These are phyloP conservation scores for Engraulis encrasicolus DNA, from an alignment of 2,113 vertebrate genomes.

Conservation along the genomic window DNA sequence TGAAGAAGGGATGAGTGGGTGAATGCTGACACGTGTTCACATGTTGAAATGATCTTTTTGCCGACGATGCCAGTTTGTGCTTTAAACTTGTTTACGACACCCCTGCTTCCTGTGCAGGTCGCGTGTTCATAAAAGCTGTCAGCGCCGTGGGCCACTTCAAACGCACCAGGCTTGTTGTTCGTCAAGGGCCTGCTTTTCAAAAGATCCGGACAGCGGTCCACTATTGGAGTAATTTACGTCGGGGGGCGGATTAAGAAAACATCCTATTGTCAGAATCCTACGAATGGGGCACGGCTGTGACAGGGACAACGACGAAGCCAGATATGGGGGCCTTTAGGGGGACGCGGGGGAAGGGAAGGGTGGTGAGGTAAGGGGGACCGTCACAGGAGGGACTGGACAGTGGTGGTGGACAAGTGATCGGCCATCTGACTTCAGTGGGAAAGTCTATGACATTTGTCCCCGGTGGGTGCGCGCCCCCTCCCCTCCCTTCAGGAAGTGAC, in stretches of 20 bases:
- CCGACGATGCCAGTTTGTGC: neutral
- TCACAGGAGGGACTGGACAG: neutral
- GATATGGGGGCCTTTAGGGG: slow-evolving; percentile 12
- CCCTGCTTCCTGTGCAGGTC: slow-evolving; percentile 26
- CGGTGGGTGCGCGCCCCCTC: no score
- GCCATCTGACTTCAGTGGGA: slow-evolving; percentile 36
- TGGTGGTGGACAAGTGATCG: slow-evolving; percentile 41
- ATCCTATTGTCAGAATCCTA: slow-evolving; percentile 44
- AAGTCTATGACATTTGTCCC: slow-evolving; percentile 59
- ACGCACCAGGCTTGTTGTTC: slow-evolving; percentile 21
- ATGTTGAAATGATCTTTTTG: slow-evolving; percentile 8
- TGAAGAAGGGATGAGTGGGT: neutral
- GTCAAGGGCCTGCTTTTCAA: slow-evolving; percentile 14
- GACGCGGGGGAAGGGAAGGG: neutral
- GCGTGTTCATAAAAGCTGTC: slow-evolving; percentile 45
- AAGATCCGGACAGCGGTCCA: neutral
- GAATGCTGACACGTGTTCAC: neutral
- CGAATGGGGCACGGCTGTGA: slow-evolving; percentile 3
- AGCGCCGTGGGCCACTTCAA: slow-evolving; percentile 41
- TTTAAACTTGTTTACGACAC: slow-evolving; percentile 10
- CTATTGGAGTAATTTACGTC: slow-evolving; percentile 11
- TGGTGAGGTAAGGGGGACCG: no score
- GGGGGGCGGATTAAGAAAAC: slow-evolving; percentile 48
- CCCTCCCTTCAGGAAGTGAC: slow-evolving; percentile 60
- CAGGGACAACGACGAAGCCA: slow-evolving; percentile 53